A percentile compares a stretch with the other conserved stretches of the same genome.
Evolutionary conservation across 1,140 invertebrate genomes (phyloP).

Genomic region (Bombyx mandarina): DNA sequence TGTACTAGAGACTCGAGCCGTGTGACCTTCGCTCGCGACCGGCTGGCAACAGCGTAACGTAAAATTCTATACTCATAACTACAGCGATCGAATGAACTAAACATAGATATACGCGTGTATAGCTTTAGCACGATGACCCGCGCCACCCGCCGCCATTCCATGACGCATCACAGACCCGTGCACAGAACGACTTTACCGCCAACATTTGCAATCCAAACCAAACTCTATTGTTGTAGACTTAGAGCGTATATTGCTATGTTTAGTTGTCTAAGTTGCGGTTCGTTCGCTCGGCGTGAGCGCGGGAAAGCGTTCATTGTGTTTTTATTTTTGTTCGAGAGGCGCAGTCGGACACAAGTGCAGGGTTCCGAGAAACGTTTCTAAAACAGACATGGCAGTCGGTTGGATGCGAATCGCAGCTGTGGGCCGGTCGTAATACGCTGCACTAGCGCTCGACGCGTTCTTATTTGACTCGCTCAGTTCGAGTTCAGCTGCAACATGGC

Average conservation of each 20-base stretch:
- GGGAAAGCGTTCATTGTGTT: conserved; percentile 35
- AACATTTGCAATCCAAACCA: conserved; percentile 1
- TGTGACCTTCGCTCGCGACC: conserved; percentile 20
- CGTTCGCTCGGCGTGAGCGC: conserved; percentile 8
- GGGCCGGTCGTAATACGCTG: conserved; percentile 1
- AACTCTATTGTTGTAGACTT: conserved; percentile 1
- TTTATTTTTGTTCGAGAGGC: conserved; percentile 38
- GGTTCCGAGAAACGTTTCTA: conserved; percentile 39
- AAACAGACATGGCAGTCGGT: conserved; percentile 16
- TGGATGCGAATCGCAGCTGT: conserved; percentile 18
- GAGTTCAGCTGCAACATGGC: background rate
- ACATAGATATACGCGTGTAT: conserved; percentile 12
- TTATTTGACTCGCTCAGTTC: conserved; percentile 4
- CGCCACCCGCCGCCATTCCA: conserved; percentile 17
- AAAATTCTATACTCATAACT: conserved; percentile 17
- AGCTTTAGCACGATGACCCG: conserved; percentile 20
- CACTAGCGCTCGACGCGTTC: conserved; percentile 1
- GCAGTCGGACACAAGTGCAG: conserved; percentile 40
- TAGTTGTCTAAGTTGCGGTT: conserved; percentile 10
- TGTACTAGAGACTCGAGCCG: conserved; percentile 9
- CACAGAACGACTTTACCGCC: conserved; percentile 7
- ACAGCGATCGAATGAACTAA: conserved; percentile 3
- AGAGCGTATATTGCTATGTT: conserved; percentile 7
- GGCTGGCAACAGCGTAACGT: conserved; percentile 25
- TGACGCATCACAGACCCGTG: conserved; percentile 15